Base-by-base conservation (phyloP, 1,140 invertebrate species). In the Vollenhovia emeryi region DNA sequence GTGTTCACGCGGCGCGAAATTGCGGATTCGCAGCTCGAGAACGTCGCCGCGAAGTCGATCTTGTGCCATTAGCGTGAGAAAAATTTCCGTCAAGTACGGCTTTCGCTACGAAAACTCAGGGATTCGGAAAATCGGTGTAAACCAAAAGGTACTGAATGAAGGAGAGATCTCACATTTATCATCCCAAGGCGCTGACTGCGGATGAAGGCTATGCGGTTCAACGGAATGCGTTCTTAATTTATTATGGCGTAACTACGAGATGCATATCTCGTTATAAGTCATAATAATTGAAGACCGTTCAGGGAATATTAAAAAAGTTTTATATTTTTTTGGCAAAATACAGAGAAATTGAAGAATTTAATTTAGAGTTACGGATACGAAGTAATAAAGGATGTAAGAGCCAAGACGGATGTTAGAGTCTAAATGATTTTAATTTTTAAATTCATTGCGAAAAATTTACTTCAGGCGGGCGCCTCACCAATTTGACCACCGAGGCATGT, bases 1-100 rank as follows among this genome's bases (percentile, higher is more conserved):
- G 36, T n/a, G 64, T 80, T 55, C 48, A 55, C 27, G 40, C 24
- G 36, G 30, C 36, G 33, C 36, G 27, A 73, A 57, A 73, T 71
- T 82, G 78, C 64, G 21, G 15, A 33, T 52, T 66, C 27, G 15
- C 36, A n/a, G n/a, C 45, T 27, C 21, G 43, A 69, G 7, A 68
- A 57, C 18, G 21, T 18, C 43, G n/a, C 8, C 75, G 27, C 24
- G 4, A 69, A 52, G 76, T 80, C 21, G 48, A 40, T 64, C 27
- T 50, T 78, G n/a, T 1, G 40, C 30, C 9, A 33, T 78, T 40
- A 75, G 33, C 15, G 18, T 55, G 33, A 62, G 24, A 79, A 68
- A 79, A 66, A 68, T 79, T 15, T 48, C 18, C 7, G 13, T 15
- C 4, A 36, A 52, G 18, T 18, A 18, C 57, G n/a, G 1, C 18